These are phyloP conservation scores for Pimephales promelas DNA, from an alignment of 2,113 vertebrate genomes.

Conservation along the genomic window DNA sequence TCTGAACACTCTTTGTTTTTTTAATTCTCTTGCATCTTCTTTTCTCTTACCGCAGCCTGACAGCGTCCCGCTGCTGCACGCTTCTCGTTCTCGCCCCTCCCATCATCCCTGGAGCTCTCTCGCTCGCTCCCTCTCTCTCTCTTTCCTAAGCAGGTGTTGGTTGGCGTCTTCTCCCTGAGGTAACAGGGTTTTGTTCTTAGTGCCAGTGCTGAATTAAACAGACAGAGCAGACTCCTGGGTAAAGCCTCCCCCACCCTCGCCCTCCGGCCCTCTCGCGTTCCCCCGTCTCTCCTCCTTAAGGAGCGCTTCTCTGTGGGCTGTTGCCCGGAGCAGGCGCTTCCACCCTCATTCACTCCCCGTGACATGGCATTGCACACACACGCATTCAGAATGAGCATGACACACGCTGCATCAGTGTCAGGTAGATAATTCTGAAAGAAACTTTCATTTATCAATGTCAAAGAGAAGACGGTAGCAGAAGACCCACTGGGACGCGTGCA, in stretches of 20 bases:
- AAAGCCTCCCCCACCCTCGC: constrained; percentile 22
- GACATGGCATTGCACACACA: background rate
- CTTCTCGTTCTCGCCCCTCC: constrained; percentile 51
- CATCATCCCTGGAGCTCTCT: constrained; percentile 5
- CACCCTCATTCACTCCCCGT: constrained; percentile 22
- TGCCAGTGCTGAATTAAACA: constrained; percentile 71
- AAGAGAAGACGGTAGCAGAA: background rate
- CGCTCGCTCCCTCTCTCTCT: constrained; percentile 1
- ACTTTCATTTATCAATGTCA: constrained; percentile 53
- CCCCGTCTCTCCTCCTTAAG: constrained; percentile 42
- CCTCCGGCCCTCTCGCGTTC: constrained; percentile 39
- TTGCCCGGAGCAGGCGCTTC: constrained; percentile 41
- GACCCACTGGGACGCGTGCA: background rate
- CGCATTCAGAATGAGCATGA: constrained; percentile 28
- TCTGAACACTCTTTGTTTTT: background rate
- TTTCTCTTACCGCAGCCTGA: constrained; percentile 41
- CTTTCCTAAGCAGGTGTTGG: constrained; percentile 73
- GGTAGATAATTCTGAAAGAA: constrained; percentile 44
- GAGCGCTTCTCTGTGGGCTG: constrained; percentile 29
- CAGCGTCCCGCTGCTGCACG: constrained; percentile 54
- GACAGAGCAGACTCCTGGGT: constrained; percentile 66
- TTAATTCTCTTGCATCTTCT: background rate
- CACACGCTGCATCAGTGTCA: constrained; percentile 38
- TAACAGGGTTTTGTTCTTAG: constrained; percentile 69
- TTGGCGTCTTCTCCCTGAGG: constrained; percentile 70